Base-by-base conservation (phyloP, 2,888 invertebrate genomes). In the Rutpela maculata region DNA sequence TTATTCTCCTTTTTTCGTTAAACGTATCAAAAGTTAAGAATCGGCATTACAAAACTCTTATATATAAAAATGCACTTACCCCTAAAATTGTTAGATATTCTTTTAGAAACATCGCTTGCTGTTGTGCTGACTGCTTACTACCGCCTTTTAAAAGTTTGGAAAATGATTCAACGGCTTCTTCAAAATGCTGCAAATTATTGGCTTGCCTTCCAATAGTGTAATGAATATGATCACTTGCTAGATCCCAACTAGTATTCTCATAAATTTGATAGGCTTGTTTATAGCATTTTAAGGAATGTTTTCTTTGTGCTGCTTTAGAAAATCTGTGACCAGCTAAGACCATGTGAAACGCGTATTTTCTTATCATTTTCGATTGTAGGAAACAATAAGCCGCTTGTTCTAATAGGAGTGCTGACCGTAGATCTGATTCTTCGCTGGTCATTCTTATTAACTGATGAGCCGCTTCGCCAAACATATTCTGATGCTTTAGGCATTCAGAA, bases 341-440 rank as follows among this genome's bases (percentile, higher is more conserved):
- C 92, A 98, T 96, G 87, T 99, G 98, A 89, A 99, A 98, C 17
- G 98, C 97, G 89, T 97, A 98, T 89, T 99, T 99, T 71, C 98
- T 92, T 82, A 95, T 93, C 95, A 97, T 95, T 72, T 92, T 92
- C 35, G 94, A 91, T 60, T 91, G 90, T 55, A 98, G 91, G 88
- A 97, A 99, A 88, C 98, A 97, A 86, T 98, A 95, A 0, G 99
- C 95, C 0, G 99, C 98, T 89, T 99, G 98, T 89, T 99, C 99
- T 67, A 99, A 91, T 73, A 99, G 90, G 87, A 99, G 91, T 9
- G 98, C 99, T 82, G 98, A 98, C 74, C 98, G 93, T 74, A 99
- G 91, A 90, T 99, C 99, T n/a, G 98, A 97, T 89, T 99, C 99
- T 90, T 99, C 98, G 83, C 97, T 96, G 11, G 98, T 98, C 96